phyloP scores from a whole-genome alignment of 2,888 invertebrate genomes.

The Phengaris alcon region DNA sequence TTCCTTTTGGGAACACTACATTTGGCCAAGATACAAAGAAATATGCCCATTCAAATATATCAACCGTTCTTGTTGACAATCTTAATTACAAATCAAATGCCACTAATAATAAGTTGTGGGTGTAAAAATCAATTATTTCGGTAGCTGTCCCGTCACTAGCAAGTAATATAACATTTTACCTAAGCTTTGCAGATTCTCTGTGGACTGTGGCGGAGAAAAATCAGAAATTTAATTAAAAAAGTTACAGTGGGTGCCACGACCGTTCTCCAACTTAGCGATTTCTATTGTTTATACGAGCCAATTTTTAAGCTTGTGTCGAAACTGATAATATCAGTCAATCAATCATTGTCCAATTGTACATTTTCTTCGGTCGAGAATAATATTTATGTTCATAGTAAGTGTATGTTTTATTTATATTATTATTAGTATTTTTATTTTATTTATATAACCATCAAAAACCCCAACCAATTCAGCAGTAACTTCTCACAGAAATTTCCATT shows the following conservation, averaged over 20 bases:
- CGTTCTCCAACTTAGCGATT: slow-evolving; percentile 57
- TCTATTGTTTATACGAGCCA: slow-evolving; percentile 58
- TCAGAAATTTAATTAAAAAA: slow-evolving; percentile 78
- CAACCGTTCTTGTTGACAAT: no score
- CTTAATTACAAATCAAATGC: neutral
- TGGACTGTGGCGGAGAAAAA: slow-evolving; percentile 57
- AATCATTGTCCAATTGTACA: neutral
- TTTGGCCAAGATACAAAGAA: no score
- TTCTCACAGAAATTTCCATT: neutral
- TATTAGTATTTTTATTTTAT: no score
- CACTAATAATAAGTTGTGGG: neutral
- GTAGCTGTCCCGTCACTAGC: slow-evolving; percentile 49
- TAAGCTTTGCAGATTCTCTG: slow-evolving; percentile 61
- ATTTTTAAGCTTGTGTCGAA: slow-evolving; percentile 45
- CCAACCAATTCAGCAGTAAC: neutral
- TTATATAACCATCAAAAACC: neutral
- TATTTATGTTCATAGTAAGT: slow-evolving; percentile 26
- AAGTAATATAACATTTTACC: slow-evolving; percentile 73
- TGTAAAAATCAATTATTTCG: neutral
- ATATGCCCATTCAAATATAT: no score
- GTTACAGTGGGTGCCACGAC: slow-evolving; percentile 77
- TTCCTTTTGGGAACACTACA: no score
- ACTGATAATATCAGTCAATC: slow-evolving; percentile 28
- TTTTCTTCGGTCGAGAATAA: no score
- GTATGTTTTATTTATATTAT: neutral